Percentiles rank a stretch among this genome's conserved stretches.
Evolutionary conservation across 92 coral and sea anemone species (phyloP).

Genomic region (Epizoanthus rinbou): DNA sequence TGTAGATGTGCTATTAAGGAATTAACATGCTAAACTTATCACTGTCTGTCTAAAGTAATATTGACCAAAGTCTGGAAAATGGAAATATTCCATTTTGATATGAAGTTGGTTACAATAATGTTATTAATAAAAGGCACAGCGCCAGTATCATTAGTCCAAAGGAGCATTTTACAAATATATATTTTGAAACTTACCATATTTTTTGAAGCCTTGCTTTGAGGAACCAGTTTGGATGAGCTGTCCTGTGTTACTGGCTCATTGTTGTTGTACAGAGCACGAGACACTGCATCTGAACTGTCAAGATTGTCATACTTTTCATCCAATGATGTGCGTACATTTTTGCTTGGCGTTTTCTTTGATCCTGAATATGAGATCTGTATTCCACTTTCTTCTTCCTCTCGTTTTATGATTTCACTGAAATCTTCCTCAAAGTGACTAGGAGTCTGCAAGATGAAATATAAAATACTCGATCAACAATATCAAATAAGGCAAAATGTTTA

Average conservation of each 20-base stretch:
- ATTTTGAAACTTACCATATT: constrained; percentile 19
- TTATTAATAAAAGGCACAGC: no score
- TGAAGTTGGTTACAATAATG: no score
- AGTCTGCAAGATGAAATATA: constrained; percentile 58
- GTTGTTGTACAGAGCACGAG: constrained; percentile 33
- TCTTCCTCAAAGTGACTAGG: constrained; percentile 92
- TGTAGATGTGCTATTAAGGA: no score
- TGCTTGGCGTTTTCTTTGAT: constrained; percentile 54
- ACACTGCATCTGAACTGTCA: constrained; percentile 38
- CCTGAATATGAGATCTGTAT: constrained; percentile 64
- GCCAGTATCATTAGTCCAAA: not conserved
- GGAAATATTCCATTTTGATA: no score
- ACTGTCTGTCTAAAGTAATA: no score
- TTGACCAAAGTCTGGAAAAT: no score
- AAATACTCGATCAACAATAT: not conserved
- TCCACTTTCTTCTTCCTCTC: constrained; percentile 93
- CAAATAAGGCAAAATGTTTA: no score
- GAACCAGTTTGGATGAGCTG: not conserved
- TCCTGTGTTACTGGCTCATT: constrained; percentile 25
- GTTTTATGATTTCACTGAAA: constrained; percentile 89
- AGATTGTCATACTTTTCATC: constrained; percentile 71
- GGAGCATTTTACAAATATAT: not conserved
- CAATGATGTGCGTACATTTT: constrained; percentile 76
- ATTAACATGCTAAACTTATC: not conserved
- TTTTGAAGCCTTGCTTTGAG: not conserved